Evolutionary conservation across 2,888 invertebrate genomes (phyloP).

Genomic region (Tribolium freemani): DNA sequence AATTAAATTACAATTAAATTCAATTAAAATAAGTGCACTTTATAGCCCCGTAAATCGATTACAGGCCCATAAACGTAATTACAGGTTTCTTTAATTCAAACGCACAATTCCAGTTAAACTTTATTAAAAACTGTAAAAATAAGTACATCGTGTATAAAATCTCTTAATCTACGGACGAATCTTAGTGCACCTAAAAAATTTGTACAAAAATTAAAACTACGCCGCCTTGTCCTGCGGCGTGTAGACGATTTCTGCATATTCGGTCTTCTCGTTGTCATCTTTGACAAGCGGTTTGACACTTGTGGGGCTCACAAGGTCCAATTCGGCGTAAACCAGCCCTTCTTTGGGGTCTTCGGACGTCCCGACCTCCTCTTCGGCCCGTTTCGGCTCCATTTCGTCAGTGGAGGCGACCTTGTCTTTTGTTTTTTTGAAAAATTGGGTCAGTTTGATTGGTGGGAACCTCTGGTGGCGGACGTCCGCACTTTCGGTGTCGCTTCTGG

Average conservation of each 20-base stretch:
- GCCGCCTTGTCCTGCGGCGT: slow-evolving; percentile 65
- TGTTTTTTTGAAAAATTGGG: slow-evolving; percentile 59
- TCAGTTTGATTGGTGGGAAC: slow-evolving; percentile 56
- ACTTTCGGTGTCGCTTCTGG: slow-evolving; percentile 79
- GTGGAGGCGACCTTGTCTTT: slow-evolving; percentile 55
- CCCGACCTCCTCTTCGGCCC: slow-evolving; percentile 40
- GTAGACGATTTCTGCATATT: slow-evolving; percentile 88
- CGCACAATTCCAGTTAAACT: neutral
- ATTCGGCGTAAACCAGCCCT: slow-evolving; percentile 79
- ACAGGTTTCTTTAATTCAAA: neutral
- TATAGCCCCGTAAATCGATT: neutral
- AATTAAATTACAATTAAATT: neutral
- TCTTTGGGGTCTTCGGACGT: slow-evolving; percentile 42
- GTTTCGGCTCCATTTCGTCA: slow-evolving; percentile 50
- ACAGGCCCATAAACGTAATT: neutral
- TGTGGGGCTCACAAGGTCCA: slow-evolving; percentile 73
- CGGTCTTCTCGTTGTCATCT: slow-evolving; percentile 74
- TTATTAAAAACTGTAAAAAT: neutral
- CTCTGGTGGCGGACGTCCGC: slow-evolving; percentile 69
- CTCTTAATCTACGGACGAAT: neutral
- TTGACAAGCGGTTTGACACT: slow-evolving; percentile 65
- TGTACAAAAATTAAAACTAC: neutral
- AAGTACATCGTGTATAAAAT: neutral
- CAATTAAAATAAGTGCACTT: neutral
- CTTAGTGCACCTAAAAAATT: neutral